Percentiles rank a stretch among this genome's conserved stretches.
Evolutionary conservation across 2,113 vertebrate genomes (phyloP).

Genomic region (Spea bombifrons): DNA sequence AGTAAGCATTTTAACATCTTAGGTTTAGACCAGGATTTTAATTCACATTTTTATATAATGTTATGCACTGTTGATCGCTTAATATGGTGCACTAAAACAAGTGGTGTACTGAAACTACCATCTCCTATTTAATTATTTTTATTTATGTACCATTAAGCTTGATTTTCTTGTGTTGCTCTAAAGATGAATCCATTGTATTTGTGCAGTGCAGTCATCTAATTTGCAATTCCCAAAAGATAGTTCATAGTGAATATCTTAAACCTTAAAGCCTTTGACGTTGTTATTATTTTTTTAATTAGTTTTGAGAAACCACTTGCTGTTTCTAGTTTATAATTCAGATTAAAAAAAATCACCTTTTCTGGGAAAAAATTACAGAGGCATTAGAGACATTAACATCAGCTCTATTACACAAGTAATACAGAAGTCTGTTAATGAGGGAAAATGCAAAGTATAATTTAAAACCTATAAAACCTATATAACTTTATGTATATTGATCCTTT

Average conservation of each 20-base stretch:
- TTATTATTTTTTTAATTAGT: conserved; percentile 71
- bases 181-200: conserved; percentile 48
- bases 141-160: conserved; percentile 66
- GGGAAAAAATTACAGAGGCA: no score
- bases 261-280: conserved; percentile 49
- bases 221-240: conserved; percentile 55
- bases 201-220: conserved; percentile 49
- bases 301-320: neutral
- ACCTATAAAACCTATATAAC: no score
- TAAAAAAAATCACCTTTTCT: no score
- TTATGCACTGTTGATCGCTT: conserved; percentile 61
- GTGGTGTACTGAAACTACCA: conserved; percentile 55
- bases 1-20: no score
- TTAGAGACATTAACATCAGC: no score
- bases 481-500: no score
- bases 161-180: conserved; percentile 55
- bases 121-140: conserved; percentile 64
- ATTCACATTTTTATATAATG: conserved; percentile 4
- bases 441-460: no score
- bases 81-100: conserved; percentile 65
- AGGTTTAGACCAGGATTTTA: conserved; percentile 19
- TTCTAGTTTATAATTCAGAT: no score
- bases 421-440: no score
- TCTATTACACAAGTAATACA: no score
- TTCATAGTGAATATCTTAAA: conserved; percentile 53